Evolutionary conservation across 23 tunicate species (phyloP).

Genomic region (Trididemnum miniatum): DNA sequence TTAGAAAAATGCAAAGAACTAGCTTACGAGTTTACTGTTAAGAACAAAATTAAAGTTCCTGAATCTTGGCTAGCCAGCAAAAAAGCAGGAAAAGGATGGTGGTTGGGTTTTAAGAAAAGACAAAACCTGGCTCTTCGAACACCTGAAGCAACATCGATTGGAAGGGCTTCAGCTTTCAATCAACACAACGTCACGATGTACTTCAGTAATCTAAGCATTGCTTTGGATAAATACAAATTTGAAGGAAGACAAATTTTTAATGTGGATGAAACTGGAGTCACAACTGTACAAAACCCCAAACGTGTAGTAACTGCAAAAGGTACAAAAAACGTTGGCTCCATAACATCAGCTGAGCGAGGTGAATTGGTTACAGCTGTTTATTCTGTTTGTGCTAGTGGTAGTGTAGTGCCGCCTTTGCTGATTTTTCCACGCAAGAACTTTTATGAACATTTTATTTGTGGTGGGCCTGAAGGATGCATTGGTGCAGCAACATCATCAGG

Average conservation of each 20-base stretch:
- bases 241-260: not conserved
- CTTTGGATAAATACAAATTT: not conserved
- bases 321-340: not conserved
- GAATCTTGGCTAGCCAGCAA: not conserved
- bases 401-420: not conserved
- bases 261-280: conserved; percentile 9
- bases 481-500: not conserved
- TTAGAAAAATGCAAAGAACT: conserved; percentile 8
- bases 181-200: not conserved
- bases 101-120: conserved; percentile 8
- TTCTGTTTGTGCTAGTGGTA: not conserved
- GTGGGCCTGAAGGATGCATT: conserved; percentile 4
- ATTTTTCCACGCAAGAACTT: conserved; percentile 3
- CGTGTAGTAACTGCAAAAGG: conserved; percentile 11
- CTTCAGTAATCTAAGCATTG: not conserved
- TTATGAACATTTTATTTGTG: not conserved
- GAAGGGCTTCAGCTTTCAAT: conserved; percentile 10
- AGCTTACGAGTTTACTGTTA: not conserved
- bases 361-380: conserved; percentile 15
- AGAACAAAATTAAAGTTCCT: not conserved
- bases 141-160: conserved; percentile 17
- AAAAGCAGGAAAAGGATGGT: conserved; percentile 13
- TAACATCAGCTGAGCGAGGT: conserved; percentile 18
- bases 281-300: conserved; percentile 4
- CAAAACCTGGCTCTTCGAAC: conserved; percentile 3